Evolutionary conservation across 2,113 vertebrate genomes (phyloP).

Genomic region (Dromiciops gliroides): DNA sequence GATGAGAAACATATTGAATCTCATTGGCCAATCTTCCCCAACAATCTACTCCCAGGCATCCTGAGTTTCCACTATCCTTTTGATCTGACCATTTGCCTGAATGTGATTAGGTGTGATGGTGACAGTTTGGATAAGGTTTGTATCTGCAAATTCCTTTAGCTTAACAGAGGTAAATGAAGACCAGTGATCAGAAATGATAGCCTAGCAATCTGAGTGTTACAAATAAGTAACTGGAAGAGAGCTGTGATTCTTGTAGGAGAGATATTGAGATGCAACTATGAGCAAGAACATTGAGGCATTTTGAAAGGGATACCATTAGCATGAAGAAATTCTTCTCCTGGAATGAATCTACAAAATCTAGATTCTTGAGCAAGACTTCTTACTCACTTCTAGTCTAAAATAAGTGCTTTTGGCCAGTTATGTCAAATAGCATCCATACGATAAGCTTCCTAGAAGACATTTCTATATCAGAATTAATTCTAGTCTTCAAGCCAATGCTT

Average conservation of each 20-base stretch:
- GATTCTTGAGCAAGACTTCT: not conserved
- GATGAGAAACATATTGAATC: not conserved
- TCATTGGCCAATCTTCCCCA: not conserved
- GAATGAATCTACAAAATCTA: not conserved
- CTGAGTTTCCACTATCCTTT: not conserved
- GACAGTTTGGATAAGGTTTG: not conserved
- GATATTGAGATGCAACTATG: not conserved
- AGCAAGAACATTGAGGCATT: not conserved
- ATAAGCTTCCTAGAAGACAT: not conserved
- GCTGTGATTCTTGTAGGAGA: not conserved
- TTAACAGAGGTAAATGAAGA: not conserved
- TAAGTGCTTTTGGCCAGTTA: not conserved
- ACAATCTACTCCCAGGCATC: not conserved
- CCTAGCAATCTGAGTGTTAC: not conserved
- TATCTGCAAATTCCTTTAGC: not conserved
- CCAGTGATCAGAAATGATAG: not conserved
- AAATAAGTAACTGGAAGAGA: not conserved
- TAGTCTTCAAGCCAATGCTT: not conserved
- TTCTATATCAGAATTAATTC: not conserved
- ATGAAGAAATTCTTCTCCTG: not conserved
- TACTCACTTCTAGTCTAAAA: not conserved
- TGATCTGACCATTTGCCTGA: not conserved
- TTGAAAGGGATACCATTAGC: not conserved
- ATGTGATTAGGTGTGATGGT: not conserved
- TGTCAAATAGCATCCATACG: not conserved